These are phyloP conservation scores for Hirudinaria manillensis DNA, from an alignment of 2,888 invertebrate genomes.

Conservation along the genomic window DNA sequence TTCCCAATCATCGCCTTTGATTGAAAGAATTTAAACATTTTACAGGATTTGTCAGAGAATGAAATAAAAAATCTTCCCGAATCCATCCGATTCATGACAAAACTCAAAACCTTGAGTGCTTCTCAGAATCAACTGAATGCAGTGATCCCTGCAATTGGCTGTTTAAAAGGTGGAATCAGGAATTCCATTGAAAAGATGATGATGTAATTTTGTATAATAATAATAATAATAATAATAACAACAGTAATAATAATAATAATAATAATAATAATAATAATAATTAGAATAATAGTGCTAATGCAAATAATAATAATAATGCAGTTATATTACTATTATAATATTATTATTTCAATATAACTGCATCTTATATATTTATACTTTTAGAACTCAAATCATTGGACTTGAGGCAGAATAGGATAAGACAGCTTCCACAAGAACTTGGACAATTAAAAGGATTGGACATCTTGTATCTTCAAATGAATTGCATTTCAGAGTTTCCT, in stretches of 20 bases:
- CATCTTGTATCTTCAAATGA: slow-evolving; percentile 53
- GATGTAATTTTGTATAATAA: too few species aligned
- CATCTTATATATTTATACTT: too few species aligned
- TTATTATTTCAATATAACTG: too few species aligned
- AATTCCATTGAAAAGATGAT: too few species aligned
- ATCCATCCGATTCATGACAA: slow-evolving; percentile 68
- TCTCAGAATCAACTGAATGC: slow-evolving; percentile 59
- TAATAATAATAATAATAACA: too few species aligned
- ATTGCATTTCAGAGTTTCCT: slow-evolving; percentile 51
- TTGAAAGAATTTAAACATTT: slow-evolving; percentile 5
- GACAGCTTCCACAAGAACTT: slow-evolving; percentile 65
- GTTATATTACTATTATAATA: too few species aligned
- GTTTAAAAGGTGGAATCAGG: slow-evolving; percentile 29
- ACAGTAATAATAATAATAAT: too few species aligned
- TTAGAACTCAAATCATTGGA: neutral
- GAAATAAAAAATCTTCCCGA: slow-evolving; percentile 66
- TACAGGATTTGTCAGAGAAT: slow-evolving; percentile 63
- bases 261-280: too few species aligned
- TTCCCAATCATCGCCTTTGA: neutral
- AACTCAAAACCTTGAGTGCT: slow-evolving; percentile 52
- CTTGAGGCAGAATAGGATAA: slow-evolving; percentile 62
- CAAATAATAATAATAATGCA: too few species aligned
- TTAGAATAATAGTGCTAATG: too few species aligned
- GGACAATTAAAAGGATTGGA: slow-evolving; percentile 65
- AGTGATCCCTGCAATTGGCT: slow-evolving; percentile 62